Evolutionary conservation across 2,113 vertebrate species (phyloP).

Genomic region (Malurus alboscapulatus): DNA sequence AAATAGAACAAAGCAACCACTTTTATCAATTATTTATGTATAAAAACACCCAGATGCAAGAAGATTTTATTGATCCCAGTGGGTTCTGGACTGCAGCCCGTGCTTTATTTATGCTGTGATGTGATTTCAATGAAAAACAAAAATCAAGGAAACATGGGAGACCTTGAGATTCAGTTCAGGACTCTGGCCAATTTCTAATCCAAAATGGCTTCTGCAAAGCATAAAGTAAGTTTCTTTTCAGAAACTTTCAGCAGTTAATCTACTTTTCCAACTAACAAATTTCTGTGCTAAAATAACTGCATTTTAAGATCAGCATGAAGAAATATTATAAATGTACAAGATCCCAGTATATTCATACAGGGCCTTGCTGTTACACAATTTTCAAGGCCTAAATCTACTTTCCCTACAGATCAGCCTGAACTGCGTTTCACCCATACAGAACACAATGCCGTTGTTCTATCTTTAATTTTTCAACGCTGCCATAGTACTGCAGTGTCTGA

Average conservation of each 20-base stretch:
- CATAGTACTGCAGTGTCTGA: background rate
- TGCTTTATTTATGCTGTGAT: constrained; percentile 26
- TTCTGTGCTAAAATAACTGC: background rate
- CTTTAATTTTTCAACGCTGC: background rate
- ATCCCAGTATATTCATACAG: background rate
- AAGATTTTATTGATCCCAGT: constrained; percentile 47
- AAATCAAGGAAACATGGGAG: constrained; percentile 24
- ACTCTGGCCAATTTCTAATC: constrained; percentile 24
- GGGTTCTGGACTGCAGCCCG: constrained; percentile 29
- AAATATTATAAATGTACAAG: accelerated
- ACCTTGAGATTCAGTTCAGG: constrained; percentile 26
- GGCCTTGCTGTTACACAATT: background rate
- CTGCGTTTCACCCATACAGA: background rate
- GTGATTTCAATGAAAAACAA: constrained; percentile 19
- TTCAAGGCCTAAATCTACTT: background rate
- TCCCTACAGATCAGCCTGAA: background rate
- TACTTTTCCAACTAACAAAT: background rate
- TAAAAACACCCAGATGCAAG: background rate
- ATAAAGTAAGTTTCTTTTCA: background rate
- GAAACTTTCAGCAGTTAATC: background rate
- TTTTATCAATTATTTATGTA: background rate
- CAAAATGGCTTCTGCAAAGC: constrained; percentile 36
- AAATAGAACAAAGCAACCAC: background rate
- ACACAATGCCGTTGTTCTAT: background rate
- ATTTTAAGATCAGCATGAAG: background rate